Evolutionary conservation across 2,888 invertebrate genomes (phyloP).

Genomic region (Eueremaeus valkanovi): DNA sequence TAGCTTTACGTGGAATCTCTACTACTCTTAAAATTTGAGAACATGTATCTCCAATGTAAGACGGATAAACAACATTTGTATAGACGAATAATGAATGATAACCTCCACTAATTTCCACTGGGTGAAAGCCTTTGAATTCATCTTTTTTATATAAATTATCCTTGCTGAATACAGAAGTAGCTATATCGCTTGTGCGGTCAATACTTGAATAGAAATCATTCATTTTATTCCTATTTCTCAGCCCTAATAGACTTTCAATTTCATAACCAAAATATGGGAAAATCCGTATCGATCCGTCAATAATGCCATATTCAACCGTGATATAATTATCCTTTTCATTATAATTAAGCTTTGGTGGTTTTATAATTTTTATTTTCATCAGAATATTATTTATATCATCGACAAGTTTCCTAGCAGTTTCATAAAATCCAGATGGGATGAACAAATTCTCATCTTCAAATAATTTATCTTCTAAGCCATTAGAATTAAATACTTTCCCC

Average conservation of each 20-base stretch:
- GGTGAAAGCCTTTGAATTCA: neutral
- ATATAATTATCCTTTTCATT: neutral
- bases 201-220: neutral
- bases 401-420: neutral
- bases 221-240: neutral
- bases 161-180: too few relatives aligned
- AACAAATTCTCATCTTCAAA: neutral
- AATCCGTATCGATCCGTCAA: neutral
- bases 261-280: neutral
- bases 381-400: neutral
- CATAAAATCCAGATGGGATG: neutral
- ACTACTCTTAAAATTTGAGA: neutral
- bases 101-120: constrained; percentile 20
- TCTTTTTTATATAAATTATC: neutral
- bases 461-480: neutral
- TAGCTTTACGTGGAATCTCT: constrained; percentile 9
- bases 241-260: neutral
- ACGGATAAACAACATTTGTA: neutral
- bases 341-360: neutral
- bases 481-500: too few relatives aligned
- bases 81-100: neutral
- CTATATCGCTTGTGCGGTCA: neutral
- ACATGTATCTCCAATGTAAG: neutral
- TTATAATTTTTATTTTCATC: neutral
- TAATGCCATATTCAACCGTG: neutral